Percentiles rank a stretch among this genome's conserved stretches.
phyloP scores from a whole-genome alignment of 2,113 vertebrate genomes.

The Pituophis catenifer region DNA sequence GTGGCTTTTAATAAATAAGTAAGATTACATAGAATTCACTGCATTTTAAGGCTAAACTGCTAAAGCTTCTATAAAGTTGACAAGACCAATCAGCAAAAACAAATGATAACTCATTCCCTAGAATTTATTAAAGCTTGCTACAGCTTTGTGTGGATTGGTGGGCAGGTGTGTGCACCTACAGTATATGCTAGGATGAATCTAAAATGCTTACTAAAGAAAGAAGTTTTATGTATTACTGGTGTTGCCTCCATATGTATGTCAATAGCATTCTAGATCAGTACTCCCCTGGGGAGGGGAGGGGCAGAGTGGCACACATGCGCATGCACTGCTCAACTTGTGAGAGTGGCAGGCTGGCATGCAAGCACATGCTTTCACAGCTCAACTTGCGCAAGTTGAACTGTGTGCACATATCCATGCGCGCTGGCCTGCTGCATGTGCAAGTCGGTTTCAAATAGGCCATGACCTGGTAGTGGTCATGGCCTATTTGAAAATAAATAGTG shows the following conservation, averaged over 20 bases:
- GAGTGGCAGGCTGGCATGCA: no score
- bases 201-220: neutral
- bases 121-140: neutral
- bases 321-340: no score
- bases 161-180: neutral
- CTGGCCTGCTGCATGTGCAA: no score
- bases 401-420: no score
- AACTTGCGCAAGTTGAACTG: no score
- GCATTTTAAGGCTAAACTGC: neutral
- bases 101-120: neutral
- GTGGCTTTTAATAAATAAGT: neutral
- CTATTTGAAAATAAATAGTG: no score
- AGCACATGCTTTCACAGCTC: no score
- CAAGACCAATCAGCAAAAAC: neutral
- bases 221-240: no score
- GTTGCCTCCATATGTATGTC: neutral
- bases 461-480: no score
- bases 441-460: no score
- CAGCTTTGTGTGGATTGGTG: neutral
- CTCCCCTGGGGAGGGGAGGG: no score
- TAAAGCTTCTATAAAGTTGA: neutral
- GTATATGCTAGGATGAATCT: neutral
- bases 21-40: neutral
- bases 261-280: neutral
- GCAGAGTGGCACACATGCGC: accelerated